Evolutionary conservation across 2,888 invertebrate species (phyloP).

Genomic region (Leptinotarsa tumamoca): DNA sequence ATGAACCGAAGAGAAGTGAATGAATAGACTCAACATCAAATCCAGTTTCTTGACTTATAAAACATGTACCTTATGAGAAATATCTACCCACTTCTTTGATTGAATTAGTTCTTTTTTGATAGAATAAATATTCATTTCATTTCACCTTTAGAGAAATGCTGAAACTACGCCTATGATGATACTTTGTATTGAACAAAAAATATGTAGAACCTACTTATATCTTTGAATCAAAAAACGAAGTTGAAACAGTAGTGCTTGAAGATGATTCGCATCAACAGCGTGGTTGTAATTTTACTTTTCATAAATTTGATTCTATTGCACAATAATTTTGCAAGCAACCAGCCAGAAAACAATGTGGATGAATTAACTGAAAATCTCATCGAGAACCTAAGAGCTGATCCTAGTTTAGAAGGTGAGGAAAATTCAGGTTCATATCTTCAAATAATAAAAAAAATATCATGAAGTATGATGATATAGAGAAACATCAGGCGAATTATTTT

Average conservation of each 20-base stretch:
- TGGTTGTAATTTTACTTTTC: neutral
- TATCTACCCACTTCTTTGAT: too few species aligned
- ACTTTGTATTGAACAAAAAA: neutral
- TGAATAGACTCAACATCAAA: too few species aligned
- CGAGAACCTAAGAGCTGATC: constrained; percentile 53
- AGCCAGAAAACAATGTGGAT: constrained; percentile 37
- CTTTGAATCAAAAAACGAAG: neutral
- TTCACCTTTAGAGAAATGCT: neutral
- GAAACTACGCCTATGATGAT: neutral
- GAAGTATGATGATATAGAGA: too few species aligned
- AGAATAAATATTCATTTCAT: too few species aligned
- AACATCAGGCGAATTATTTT: too few species aligned
- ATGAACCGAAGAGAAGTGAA: too few species aligned
- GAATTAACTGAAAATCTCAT: constrained; percentile 52
- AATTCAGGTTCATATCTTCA: neutral
- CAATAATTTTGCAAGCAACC: neutral
- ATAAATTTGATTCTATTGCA: neutral
- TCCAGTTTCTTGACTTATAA: too few species aligned
- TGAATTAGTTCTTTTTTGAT: too few species aligned
- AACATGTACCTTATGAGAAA: too few species aligned
- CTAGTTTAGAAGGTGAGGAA: constrained; percentile 48
- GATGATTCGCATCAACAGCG: neutral
- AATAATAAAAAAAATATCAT: too few species aligned
- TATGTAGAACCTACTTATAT: neutral
- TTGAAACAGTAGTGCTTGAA: constrained; percentile 1